A percentile compares a stretch with the other conserved stretches of the same genome.
phyloP scores from a whole-genome alignment of 2,888 invertebrate genomes.

The Parascotia fuliginaria region DNA sequence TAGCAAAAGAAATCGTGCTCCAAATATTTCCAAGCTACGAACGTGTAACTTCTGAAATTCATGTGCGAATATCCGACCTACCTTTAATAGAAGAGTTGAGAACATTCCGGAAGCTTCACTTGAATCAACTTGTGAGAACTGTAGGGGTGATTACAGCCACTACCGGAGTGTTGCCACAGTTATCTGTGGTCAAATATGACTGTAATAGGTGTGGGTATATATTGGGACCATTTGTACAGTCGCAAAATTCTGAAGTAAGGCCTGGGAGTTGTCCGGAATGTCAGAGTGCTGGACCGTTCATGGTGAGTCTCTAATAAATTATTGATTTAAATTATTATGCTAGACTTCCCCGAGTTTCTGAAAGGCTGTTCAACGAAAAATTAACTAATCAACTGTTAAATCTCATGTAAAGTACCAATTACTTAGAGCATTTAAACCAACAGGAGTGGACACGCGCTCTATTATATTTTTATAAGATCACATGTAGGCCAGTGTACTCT shows the following conservation, averaged over 20 bases:
- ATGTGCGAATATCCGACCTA: slow-evolving; percentile 97
- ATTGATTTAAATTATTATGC: too few relatives aligned
- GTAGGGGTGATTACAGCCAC: slow-evolving; percentile 97
- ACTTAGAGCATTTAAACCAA: too few relatives aligned
- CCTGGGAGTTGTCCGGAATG: slow-evolving; percentile 99
- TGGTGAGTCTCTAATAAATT: slow-evolving; percentile 86
- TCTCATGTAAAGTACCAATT: too few relatives aligned
- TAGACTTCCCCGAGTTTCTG: too few relatives aligned
- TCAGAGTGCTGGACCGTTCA: slow-evolving; percentile 97
- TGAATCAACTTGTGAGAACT: slow-evolving; percentile 96
- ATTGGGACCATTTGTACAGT: slow-evolving; percentile 98
- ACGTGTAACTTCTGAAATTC: slow-evolving; percentile 96
- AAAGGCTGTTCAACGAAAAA: too few relatives aligned
- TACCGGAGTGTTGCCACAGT: slow-evolving; percentile 97
- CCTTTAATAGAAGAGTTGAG: slow-evolving; percentile 98
- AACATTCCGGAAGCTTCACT: slow-evolving; percentile 94
- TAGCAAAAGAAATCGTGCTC: slow-evolving; percentile 96
- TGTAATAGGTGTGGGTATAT: slow-evolving; percentile 98
- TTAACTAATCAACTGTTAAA: too few relatives aligned
- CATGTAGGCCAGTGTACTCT: too few relatives aligned
- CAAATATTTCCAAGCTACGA: slow-evolving; percentile 98
- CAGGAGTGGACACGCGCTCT: too few relatives aligned
- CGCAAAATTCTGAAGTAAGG: slow-evolving; percentile 96
- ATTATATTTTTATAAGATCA: too few relatives aligned
- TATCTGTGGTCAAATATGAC: slow-evolving; percentile 98